Percentiles rank a stretch among this genome's conserved stretches.
Evolutionary conservation across 1,140 invertebrate genomes (phyloP).

Genomic region (Aphaenogaster rudis): DNA sequence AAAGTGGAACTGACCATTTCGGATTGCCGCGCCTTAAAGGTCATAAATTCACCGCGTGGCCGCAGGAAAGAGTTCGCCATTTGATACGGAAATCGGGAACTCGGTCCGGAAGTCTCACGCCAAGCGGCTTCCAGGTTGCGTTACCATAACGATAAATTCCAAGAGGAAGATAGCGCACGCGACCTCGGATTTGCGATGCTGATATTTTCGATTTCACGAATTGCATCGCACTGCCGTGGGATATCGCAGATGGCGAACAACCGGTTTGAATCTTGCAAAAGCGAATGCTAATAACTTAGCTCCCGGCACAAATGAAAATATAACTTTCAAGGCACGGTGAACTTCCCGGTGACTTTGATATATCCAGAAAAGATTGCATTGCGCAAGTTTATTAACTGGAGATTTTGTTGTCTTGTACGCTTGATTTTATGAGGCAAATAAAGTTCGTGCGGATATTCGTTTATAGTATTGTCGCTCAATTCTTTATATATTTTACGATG

Average conservation of each 20-base stretch:
- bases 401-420: not conserved
- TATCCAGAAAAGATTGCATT: not conserved
- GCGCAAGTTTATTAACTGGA: conserved; percentile 3
- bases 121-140: conserved; percentile 80
- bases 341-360: conserved; percentile 47
- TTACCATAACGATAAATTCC: conserved; percentile 83
- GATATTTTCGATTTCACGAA: conserved; percentile 79
- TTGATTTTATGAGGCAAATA: conserved; percentile 1
- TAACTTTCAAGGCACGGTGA: conserved; percentile 43
- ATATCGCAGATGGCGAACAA: conserved; percentile 64
- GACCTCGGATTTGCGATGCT: conserved; percentile 60
- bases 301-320: conserved; percentile 62
- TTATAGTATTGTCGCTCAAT: not conserved
- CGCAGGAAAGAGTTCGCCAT: conserved; percentile 79
- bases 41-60: conserved; percentile 72
- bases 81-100: conserved; percentile 82
- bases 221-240: conserved; percentile 73
- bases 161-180: conserved; percentile 72
- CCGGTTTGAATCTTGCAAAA: conserved; percentile 59
- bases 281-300: conserved; percentile 62
- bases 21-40: conserved; percentile 38
- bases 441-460: not conserved
- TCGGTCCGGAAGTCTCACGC: conserved; percentile 79
- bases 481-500: not conserved
- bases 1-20: conserved; percentile 42